A percentile compares a stretch with the other conserved stretches of the same genome.
These are phyloP conservation scores for Hymenochirus boettgeri DNA, from an alignment of 2,113 vertebrate species.

Conservation along the genomic window DNA sequence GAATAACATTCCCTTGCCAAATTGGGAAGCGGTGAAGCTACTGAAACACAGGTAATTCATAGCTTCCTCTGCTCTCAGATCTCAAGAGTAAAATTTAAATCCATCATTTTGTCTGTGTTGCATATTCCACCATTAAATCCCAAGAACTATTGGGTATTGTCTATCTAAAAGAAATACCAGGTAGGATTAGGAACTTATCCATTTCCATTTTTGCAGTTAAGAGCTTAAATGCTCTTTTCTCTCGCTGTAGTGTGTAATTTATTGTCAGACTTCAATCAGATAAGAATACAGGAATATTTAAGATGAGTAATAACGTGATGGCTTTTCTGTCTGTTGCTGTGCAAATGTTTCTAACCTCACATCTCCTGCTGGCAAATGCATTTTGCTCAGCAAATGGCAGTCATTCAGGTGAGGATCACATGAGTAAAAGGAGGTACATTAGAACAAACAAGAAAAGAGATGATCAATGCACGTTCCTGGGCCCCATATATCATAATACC, in stretches of 20 bases:
- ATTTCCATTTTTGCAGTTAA: background rate
- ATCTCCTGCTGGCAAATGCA: background rate
- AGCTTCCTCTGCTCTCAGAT: conserved; percentile 27
- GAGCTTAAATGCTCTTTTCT: background rate
- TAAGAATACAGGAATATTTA: background rate
- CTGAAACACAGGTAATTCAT: conserved; percentile 38
- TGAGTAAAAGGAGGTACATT: no score
- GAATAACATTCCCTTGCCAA: conserved; percentile 31
- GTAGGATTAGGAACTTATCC: background rate
- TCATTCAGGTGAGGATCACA: no score
- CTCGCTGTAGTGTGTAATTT: background rate
- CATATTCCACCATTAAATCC: background rate
- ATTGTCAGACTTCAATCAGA: background rate
- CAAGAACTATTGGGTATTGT: background rate
- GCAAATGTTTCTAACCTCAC: background rate
- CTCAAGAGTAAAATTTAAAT: conserved; percentile 27
- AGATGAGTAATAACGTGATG: background rate
- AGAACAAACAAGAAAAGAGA: no score
- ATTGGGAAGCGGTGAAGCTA: conserved; percentile 34
- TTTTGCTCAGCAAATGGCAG: no score
- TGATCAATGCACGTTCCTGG: no score
- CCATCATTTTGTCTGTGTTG: conserved; percentile 29
- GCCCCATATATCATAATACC: no score
- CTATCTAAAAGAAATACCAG: background rate
- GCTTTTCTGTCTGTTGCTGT: background rate